A percentile compares a stretch with the other conserved stretches of the same genome.
Conservation (phyloP, 2,888 invertebrate species). For the Ceriagrion tenellum region DNA sequence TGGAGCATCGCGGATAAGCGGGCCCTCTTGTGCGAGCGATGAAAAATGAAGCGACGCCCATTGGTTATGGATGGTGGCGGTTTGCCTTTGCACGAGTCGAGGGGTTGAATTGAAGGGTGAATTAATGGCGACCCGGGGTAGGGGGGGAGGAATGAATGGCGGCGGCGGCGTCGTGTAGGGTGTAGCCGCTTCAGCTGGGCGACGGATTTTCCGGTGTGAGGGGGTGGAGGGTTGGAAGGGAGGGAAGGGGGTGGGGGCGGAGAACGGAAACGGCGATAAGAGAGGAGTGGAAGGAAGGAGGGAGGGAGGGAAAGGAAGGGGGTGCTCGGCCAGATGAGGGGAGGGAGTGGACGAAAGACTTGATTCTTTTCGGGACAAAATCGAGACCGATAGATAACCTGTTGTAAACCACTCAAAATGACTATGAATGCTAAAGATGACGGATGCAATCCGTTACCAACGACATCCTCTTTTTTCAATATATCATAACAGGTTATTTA, state of each 20-base stretch:
- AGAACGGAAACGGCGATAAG: background rate
- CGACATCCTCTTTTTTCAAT: too few species aligned
- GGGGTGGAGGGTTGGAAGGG: background rate
- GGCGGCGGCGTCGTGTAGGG: background rate
- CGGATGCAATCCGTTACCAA: too few species aligned
- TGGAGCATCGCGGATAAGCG: conserved; percentile 55
- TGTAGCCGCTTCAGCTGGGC: background rate
- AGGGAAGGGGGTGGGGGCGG: too few species aligned
- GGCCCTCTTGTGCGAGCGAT: conserved; percentile 59
- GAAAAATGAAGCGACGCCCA: conserved; percentile 62
- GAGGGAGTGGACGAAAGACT: background rate
- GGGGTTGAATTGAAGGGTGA: background rate
- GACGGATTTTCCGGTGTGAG: background rate
- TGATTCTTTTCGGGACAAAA: background rate
- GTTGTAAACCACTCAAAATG: background rate
- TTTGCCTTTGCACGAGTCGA: background rate
- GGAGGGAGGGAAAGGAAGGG: background rate
- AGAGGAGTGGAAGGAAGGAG: background rate
- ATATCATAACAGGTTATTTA: too few species aligned
- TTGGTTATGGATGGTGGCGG: conserved; percentile 45
- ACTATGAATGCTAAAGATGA: background rate
- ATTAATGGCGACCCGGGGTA: background rate
- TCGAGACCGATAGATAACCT: background rate
- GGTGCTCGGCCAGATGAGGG: too few species aligned
- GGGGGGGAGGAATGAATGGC: too few species aligned